These are phyloP conservation scores for Callimorpha dominula DNA, from an alignment of 2,888 invertebrate species.

Conservation along the genomic window DNA sequence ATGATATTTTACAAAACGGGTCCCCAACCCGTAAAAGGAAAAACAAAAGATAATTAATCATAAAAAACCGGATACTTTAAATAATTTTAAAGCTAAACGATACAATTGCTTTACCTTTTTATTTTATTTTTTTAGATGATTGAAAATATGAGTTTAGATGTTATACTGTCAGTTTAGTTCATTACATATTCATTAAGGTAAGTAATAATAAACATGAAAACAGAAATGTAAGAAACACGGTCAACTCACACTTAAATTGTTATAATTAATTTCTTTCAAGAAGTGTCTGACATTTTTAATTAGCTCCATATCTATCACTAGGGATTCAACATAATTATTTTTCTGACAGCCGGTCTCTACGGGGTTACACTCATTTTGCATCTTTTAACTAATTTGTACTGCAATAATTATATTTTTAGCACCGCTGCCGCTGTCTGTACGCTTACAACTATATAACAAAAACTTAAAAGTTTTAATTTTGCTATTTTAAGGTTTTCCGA, in stretches of 20 bases:
- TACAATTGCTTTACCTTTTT: too few relatives aligned
- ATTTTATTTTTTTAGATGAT: neutral
- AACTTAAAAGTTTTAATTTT: neutral
- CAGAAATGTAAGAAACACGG: neutral
- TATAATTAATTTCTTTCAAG: neutral
- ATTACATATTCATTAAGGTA: too few relatives aligned
- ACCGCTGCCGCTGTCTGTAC: too few relatives aligned
- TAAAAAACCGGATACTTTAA: too few relatives aligned
- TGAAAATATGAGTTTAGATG: neutral
- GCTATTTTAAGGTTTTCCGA: neutral
- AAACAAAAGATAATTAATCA: too few relatives aligned
- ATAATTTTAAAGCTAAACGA: too few relatives aligned
- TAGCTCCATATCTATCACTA: slow-evolving; percentile 42
- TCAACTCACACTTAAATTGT: neutral
- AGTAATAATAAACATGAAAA: neutral
- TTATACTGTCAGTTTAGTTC: neutral
- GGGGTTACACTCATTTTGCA: slow-evolving; percentile 21
- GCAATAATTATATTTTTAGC: slow-evolving; percentile 1
- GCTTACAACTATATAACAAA: too few relatives aligned
- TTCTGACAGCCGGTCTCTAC: slow-evolving; percentile 48
- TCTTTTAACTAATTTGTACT: neutral
- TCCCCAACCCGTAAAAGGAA: neutral
- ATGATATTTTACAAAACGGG: neutral
- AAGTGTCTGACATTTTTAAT: slow-evolving; percentile 53
- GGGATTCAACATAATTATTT: slow-evolving; percentile 60